Evolutionary conservation across 2,113 vertebrate genomes (phyloP).

Genomic region (Cyphomyrus discorhynchus): DNA sequence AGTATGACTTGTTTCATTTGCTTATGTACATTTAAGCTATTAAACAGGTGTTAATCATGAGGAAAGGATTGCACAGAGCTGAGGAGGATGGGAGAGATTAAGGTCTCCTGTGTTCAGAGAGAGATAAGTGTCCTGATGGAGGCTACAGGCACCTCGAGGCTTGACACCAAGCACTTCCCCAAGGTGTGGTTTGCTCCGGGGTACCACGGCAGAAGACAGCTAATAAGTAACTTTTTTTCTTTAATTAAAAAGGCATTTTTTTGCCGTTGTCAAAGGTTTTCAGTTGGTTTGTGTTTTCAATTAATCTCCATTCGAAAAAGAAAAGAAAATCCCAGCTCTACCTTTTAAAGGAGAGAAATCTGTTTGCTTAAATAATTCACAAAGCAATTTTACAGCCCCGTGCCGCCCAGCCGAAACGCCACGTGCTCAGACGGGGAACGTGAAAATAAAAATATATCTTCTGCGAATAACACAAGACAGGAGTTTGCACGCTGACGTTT

Average conservation of each 20-base stretch:
- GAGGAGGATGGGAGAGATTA: background rate
- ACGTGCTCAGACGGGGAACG: constrained; percentile 19
- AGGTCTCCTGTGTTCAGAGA: background rate
- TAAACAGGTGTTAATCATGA: background rate
- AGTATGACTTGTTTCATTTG: background rate
- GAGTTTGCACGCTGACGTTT: constrained; percentile 18
- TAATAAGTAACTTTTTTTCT: background rate
- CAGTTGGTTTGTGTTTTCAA: constrained; percentile 35
- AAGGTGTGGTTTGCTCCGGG: background rate
- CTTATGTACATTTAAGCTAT: background rate
- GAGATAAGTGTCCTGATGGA: background rate
- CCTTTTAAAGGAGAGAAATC: constrained; percentile 43
- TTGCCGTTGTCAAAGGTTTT: constrained; percentile 8
- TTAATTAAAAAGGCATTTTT: background rate
- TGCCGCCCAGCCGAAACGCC: constrained; percentile 26
- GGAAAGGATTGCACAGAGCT: background rate
- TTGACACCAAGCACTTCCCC: background rate
- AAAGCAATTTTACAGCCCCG: constrained; percentile 50
- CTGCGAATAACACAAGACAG: background rate
- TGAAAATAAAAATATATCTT: constrained; percentile 37
- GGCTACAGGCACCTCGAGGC: background rate
- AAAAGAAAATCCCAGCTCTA: constrained; percentile 18
- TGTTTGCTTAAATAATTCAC: constrained; percentile 61
- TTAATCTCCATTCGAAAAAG: constrained; percentile 33
- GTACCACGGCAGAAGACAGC: background rate